phyloP scores from a whole-genome alignment of 2,888 invertebrate species.

The Isotomurus palustris region DNA sequence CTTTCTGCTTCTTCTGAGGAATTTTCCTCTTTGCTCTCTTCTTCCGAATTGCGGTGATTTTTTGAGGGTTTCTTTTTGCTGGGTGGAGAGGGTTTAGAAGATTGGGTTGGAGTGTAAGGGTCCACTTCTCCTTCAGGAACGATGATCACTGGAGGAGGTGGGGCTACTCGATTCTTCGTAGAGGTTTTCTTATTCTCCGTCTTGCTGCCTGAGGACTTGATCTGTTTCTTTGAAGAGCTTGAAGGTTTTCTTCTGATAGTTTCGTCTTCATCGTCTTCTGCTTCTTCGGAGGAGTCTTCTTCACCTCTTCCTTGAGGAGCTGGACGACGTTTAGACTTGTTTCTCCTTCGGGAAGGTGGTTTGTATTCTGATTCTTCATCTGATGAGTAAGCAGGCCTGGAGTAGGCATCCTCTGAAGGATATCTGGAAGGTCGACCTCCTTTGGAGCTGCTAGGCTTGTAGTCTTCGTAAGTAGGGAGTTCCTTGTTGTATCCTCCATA shows the following conservation, averaged over 20 bases:
- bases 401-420: background rate
- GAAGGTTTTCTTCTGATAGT: no score
- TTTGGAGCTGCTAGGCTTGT: background rate
- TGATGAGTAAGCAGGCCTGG: background rate
- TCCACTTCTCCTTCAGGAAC: constrained; percentile 20
- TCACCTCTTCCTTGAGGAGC: constrained; percentile 4
- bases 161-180: background rate
- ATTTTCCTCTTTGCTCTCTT: constrained; percentile 20
- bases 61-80: background rate
- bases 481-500: background rate
- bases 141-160: constrained; percentile 28
- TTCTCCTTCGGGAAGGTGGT: background rate
- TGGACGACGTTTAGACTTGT: no score
- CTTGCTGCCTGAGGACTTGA: no score
- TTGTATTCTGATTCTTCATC: no score
- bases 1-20: constrained; percentile 22
- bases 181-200: no score
- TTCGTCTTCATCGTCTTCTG: constrained; percentile 15
- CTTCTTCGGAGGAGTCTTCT: constrained; percentile 8
- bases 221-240: no score
- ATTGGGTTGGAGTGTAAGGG: no score
- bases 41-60: background rate
- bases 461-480: background rate
- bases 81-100: no score
- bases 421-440: background rate